Conservation (phyloP, 2,113 vertebrate species). For the Macrotus californicus region DNA sequence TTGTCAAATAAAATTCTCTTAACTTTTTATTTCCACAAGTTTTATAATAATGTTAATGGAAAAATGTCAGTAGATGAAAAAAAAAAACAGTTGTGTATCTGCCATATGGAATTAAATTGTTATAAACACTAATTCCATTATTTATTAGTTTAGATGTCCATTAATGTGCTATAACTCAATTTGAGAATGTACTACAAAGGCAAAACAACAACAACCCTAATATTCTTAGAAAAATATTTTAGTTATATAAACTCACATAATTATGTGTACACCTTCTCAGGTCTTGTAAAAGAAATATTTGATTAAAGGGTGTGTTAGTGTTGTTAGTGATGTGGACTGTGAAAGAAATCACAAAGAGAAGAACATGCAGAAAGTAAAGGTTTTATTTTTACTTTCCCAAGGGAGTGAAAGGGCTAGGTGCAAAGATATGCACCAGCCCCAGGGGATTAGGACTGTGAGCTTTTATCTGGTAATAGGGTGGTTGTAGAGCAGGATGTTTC, state of each 20-base stretch:
- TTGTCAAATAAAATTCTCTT: neutral
- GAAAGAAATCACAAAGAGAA: no score
- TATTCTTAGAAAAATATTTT: neutral
- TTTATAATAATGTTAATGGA: neutral
- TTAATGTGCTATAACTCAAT: neutral
- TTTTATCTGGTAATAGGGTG: no score
- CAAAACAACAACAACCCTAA: neutral
- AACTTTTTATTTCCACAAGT: slow-evolving; percentile 23
- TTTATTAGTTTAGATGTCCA: neutral
- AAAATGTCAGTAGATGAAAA: neutral
- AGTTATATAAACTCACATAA: neutral
- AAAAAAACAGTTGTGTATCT: neutral
- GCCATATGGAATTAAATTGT: neutral
- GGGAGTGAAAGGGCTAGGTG: no score
- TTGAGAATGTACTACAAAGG: neutral
- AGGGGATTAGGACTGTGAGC: no score
- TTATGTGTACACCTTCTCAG: neutral
- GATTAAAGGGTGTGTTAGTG: neutral
- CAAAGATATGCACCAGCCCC: no score
- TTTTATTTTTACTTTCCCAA: no score
- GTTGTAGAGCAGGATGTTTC: no score
- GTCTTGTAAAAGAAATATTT: neutral
- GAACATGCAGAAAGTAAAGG: no score
- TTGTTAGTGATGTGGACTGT: no score
- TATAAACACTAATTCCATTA: neutral